phyloP scores from a whole-genome alignment of 2,113 vertebrate genomes.

The Xenus cinereus region DNA sequence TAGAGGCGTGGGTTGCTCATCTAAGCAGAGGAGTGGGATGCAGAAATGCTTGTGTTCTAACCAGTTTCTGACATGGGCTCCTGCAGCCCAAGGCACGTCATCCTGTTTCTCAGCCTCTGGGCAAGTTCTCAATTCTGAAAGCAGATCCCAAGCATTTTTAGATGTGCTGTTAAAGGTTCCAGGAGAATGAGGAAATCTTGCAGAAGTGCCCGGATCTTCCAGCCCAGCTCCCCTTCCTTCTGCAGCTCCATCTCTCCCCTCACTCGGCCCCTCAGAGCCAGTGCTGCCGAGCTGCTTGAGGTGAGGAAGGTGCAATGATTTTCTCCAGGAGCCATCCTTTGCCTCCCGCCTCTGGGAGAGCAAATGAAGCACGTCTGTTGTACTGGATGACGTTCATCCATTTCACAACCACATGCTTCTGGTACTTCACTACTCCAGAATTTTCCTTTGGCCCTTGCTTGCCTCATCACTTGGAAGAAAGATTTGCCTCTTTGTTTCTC shows the following conservation, averaged over 20 bases:
- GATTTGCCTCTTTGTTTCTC: not conserved
- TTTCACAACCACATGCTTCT: not conserved
- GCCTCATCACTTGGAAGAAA: not conserved
- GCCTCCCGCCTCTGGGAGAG: not conserved
- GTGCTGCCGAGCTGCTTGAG: not conserved
- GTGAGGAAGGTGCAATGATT: not conserved
- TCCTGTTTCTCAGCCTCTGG: not conserved
- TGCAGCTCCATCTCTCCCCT: not conserved
- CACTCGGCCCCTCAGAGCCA: rapidly evolving
- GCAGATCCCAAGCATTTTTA: not conserved
- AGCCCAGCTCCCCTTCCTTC: not conserved
- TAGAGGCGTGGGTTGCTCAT: slow-evolving; percentile 40
- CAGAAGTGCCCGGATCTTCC: not conserved
- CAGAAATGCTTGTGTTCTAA: slow-evolving; percentile 41
- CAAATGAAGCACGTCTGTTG: rapidly evolving
- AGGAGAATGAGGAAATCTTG: not conserved
- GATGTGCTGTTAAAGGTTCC: not conserved
- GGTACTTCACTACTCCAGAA: not conserved
- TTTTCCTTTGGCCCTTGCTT: not conserved
- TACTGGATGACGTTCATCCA: not conserved
- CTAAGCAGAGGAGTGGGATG: slow-evolving; percentile 42
- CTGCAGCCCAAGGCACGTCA: not conserved
- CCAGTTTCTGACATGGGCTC: slow-evolving; percentile 21
- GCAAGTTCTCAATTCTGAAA: not conserved
- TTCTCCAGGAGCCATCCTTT: not conserved